A percentile compares a stretch with the other conserved stretches of the same genome.
Conservation (phyloP, 2,888 invertebrate species). For the Drosophila neutralis region DNA sequence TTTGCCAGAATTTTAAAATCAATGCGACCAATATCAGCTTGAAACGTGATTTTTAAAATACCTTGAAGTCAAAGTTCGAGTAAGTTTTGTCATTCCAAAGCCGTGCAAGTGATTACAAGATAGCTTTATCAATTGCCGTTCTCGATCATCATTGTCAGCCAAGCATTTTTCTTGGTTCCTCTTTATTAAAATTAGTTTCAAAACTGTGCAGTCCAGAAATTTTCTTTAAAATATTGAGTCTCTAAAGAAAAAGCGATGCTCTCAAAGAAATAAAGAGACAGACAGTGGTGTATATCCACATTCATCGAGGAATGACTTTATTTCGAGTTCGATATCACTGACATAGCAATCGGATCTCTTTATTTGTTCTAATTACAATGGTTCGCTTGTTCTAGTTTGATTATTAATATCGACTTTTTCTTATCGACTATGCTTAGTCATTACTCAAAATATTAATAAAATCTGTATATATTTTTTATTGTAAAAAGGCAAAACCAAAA, state of each 20-base stretch:
- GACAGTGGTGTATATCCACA: not conserved
- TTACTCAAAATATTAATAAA: too few species aligned
- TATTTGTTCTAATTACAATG: not conserved
- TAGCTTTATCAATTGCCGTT: too few species aligned
- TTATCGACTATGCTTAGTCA: not conserved
- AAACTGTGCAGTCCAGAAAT: not conserved
- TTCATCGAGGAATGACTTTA: not conserved
- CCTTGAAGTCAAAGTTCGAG: not conserved
- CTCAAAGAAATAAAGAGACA: conserved; percentile 13
- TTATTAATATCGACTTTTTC: not conserved
- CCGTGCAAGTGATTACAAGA: not conserved
- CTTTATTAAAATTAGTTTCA: not conserved
- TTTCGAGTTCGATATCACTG: not conserved
- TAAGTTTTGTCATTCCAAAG: not conserved
- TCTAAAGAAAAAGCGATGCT: not conserved
- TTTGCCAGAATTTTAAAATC: not conserved
- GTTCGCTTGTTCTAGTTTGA: not conserved
- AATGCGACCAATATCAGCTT: not conserved
- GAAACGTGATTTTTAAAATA: not conserved
- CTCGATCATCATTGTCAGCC: not conserved
- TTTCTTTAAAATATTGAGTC: not conserved
- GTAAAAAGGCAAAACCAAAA: not conserved
- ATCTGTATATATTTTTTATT: not conserved
- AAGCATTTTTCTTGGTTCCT: not conserved
- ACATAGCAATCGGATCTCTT: not conserved